Base-by-base conservation (phyloP, 2,888 invertebrate species). In the Ferrisia virgata region DNA sequence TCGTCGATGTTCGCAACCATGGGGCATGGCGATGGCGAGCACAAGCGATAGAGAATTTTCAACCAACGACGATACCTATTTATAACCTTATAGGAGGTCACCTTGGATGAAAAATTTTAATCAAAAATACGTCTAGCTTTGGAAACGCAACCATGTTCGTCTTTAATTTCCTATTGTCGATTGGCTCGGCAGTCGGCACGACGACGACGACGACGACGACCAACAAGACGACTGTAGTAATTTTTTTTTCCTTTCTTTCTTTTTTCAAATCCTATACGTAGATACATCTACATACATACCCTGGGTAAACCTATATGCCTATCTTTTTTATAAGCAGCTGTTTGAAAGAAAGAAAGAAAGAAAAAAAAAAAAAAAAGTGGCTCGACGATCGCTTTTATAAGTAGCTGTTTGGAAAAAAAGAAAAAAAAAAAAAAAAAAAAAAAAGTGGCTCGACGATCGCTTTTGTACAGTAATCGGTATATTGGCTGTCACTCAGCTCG, bases 381-480 rank as follows among this genome's bases (percentile, higher is more conserved):
- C 33, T 72, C 72, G 72, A 72, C 33, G 72, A 72, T 72, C n/a
- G 72, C 33, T 72, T 72, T 72, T 72, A 33, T 72, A 33, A 64
- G 28, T 28, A 64, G 58, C 58, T 64, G 58, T 28, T 64, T 28
- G 28, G 11, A n/a, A n/a, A n/a, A n/a, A n/a, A n/a, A n/a, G n/a
- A n/a, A n/a, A n/a, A 40, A 40, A 40, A 64, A 64, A 72, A 8
- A 47, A 3, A 28, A 64, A 64, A 64, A 47, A 8, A 47, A 58
- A 72, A 72, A 72, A 72, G 72, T 72, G 72, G 72, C 33, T 72
- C 72, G 72, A 72, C 33, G 72, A 72, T 72, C n/a, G 72, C 33
- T 72, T 72, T 72, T 72, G 72, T 72, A 33, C 33, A n/a, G 72
- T 72, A 64, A 64, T 64, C 58, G 58, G 58, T 64, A 64, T 64